Base-by-base conservation (phyloP, 2,797 vertebrate genomes). In the Dendrocincla tyrannina region DNA sequence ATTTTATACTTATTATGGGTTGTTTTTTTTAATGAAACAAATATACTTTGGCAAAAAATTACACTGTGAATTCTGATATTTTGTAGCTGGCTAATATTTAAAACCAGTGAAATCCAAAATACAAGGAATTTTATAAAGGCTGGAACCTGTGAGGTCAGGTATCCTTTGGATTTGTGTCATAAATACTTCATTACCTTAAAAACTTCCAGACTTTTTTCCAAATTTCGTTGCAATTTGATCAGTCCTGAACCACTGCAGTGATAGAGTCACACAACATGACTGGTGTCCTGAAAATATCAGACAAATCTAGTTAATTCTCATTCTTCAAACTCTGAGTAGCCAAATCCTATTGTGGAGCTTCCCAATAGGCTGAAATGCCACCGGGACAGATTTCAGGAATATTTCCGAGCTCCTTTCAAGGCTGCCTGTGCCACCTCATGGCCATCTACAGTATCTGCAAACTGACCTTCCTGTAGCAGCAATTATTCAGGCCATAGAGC, bases 401-500 rank as follows among this genome's bases (percentile, higher is more conserved):
- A 13, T 50, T 83, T 35, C 72, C 64, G 49, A 77, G 24, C 25
- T 80, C 32, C 67, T 85, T 70, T 44, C 76, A 70, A 84, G 79
- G 76, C 80, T 63, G 12, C 69, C 37, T 60, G 41, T 64, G 89
- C 88, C 93, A 89, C 46, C 93, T 85, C 79, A 78, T 91, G 89
- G 91, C 69, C 84, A 92, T 14, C 32, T 41, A 16, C 22, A 74
- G 91, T 7, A 94, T 20, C 77, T 91, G 37, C 70, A 79, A 37
- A 35, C 24, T 12, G 27, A 62, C 22, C 64, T 62, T 49, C 18
- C 44, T 42, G 20, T 8, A 49, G 32, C 50, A 72, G 74, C 25
- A 62, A 22, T 32, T 22, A 12, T 13, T 22, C 42, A 67, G 72
- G 32, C 28, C 52, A 28, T 3, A 9, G 32, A 85, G 50, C 25